Base-by-base conservation (phyloP, 1,140 invertebrate species). In the Pinna nobilis region DNA sequence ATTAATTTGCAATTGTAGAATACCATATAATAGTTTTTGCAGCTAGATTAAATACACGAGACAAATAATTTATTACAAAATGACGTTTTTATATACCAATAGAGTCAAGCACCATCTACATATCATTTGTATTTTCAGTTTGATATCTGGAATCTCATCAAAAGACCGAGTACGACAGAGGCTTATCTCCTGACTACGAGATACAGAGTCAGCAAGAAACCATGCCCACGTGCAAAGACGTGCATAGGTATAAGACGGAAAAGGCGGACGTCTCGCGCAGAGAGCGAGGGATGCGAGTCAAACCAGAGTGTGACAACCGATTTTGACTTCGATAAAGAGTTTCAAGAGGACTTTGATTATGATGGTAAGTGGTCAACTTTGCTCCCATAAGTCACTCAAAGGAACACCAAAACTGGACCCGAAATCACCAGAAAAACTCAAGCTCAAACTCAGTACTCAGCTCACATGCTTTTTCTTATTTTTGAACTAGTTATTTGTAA, bases 71-170 rank as follows among this genome's bases (percentile, higher is more conserved):
- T n/a, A n/a, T n/a, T n/a, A n/a, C n/a, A n/a, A n/a, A n/a, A n/a
- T n/a, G n/a, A n/a, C n/a, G n/a, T n/a, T n/a, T n/a, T n/a, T n/a
- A n/a, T n/a, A n/a, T n/a, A n/a, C n/a, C n/a, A n/a, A n/a, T n/a
- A n/a, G n/a, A n/a, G n/a, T n/a, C n/a, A n/a, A n/a, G n/a, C n/a
- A n/a, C n/a, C n/a, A n/a, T n/a, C n/a, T n/a, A n/a, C n/a, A n/a
- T 44, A 9, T 44, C n/a, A 11, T 37, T 39, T 33, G 18, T 49
- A 20, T 50, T 55, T 69, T 39, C 69, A 80, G 76, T 75, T 75
- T 63, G 78, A 80, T 23, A 77, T 72, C 13, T 75, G 69, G 66
- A 80, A 67, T 20, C 60, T 72, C 25, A 55, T 75, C n/a, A 80
- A 77, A 53, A 55, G 78, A 20, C 76, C 75, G 30, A 49, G 68